A percentile compares a stretch with the other conserved stretches of the same genome.
These are phyloP conservation scores for Gila robusta DNA, from an alignment of 2,797 vertebrate genomes.

Conservation along the genomic window DNA sequence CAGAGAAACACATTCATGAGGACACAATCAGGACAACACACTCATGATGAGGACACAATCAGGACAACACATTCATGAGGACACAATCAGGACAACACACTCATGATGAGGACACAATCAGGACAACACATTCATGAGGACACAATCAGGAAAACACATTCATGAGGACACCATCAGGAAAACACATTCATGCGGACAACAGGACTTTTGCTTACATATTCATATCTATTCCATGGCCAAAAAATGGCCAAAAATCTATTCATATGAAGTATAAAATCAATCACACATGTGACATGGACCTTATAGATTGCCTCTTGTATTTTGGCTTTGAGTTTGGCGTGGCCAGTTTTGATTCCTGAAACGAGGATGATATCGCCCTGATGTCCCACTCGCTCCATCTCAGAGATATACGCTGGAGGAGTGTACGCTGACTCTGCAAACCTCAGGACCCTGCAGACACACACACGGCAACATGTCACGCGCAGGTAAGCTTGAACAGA, in stretches of 20 bases:
- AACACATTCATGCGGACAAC: background rate
- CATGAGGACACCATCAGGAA: background rate
- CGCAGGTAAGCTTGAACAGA: background rate
- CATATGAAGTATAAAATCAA: background rate
- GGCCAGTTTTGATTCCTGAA: conserved; percentile 92
- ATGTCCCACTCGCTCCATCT: conserved; percentile 94
- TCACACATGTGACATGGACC: conserved; percentile 52
- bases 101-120: too few species aligned
- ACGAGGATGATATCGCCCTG: conserved; percentile 84
- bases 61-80: too few species aligned
- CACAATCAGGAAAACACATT: too few species aligned
- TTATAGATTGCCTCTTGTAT: conserved; percentile 91
- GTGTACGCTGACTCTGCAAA: conserved; percentile 95
- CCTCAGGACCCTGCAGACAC: conserved; percentile 85
- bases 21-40: too few species aligned
- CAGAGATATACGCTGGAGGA: conserved; percentile 90
- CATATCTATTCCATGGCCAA: background rate
- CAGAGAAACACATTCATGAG: too few species aligned
- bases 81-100: too few species aligned
- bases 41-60: too few species aligned
- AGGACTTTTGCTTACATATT: background rate
- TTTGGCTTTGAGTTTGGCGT: conserved; percentile 91
- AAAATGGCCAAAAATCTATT: background rate
- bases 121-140: too few species aligned
- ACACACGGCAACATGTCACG: background rate